Conservation (phyloP, 2,797 vertebrate species). For the Myotis pilosus region DNA sequence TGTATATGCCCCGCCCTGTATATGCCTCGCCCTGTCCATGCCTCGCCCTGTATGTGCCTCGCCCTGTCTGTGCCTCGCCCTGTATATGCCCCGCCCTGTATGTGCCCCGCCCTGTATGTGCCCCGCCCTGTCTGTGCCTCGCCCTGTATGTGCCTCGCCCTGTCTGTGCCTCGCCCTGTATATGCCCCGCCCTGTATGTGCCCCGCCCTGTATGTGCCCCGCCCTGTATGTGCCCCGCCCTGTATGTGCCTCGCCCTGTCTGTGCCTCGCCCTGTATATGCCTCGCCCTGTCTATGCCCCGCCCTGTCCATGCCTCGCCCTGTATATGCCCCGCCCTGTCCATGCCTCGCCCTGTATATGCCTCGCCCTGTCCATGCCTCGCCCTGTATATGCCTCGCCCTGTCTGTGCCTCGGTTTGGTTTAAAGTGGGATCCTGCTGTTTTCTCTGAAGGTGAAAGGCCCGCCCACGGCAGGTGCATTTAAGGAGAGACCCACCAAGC, state of each 20-base stretch:
- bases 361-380: background rate
- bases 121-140: no score
- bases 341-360: background rate
- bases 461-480: slow-evolving; percentile 92
- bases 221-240: background rate
- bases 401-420: background rate
- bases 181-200: no score
- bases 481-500: slow-evolving; percentile 90
- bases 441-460: slow-evolving; percentile 87
- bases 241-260: no score
- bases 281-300: background rate
- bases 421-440: background rate
- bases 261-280: no score
- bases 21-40: background rate
- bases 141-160: background rate
- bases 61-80: background rate
- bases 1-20: background rate
- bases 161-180: background rate
- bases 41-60: no score
- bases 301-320: no score
- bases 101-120: no score
- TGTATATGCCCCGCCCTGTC: no score
- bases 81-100: background rate
- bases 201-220: background rate
- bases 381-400: no score